phyloP scores from a whole-genome alignment of 1,140 invertebrate species.

The Homarus americanus region DNA sequence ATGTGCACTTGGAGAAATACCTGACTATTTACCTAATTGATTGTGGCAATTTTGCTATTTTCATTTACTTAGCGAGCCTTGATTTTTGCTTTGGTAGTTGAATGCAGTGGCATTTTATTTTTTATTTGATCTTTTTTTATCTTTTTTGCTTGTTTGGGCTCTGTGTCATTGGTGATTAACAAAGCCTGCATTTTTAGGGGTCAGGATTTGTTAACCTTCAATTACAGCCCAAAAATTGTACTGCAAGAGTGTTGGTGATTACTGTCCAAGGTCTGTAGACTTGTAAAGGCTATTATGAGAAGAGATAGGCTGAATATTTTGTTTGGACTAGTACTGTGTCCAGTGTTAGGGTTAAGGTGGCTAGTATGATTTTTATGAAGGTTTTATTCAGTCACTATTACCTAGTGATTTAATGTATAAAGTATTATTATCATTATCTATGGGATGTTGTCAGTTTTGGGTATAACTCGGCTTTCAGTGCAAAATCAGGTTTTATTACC shows the following conservation, averaged over 20 bases:
- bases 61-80: constrained; percentile 7
- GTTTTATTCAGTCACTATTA: constrained; percentile 43
- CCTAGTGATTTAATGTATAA: constrained; percentile 46
- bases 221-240: constrained; percentile 41
- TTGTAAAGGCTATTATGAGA: constrained; percentile 26
- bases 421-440: constrained; percentile 50
- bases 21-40: constrained; percentile 18
- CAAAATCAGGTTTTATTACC: constrained; percentile 46
- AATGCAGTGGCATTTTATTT: not conserved
- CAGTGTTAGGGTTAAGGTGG: constrained; percentile 35
- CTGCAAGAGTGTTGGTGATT: constrained; percentile 36
- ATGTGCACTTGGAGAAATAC: constrained; percentile 49
- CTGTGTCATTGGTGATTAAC: constrained; percentile 38
- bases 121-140: not conserved
- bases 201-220: constrained; percentile 41
- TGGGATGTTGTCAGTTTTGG: constrained; percentile 59
- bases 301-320: constrained; percentile 21
- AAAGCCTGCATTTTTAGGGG: constrained; percentile 41
- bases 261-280: constrained; percentile 49
- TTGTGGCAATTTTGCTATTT: constrained; percentile 21
- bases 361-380: constrained; percentile 47
- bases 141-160: not conserved
- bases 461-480: constrained; percentile 32
- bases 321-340: constrained; percentile 32
- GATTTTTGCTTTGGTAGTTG: constrained; percentile 40